Base-by-base conservation (phyloP, 2,888 invertebrate species). In the Melinopterus prodromus region DNA sequence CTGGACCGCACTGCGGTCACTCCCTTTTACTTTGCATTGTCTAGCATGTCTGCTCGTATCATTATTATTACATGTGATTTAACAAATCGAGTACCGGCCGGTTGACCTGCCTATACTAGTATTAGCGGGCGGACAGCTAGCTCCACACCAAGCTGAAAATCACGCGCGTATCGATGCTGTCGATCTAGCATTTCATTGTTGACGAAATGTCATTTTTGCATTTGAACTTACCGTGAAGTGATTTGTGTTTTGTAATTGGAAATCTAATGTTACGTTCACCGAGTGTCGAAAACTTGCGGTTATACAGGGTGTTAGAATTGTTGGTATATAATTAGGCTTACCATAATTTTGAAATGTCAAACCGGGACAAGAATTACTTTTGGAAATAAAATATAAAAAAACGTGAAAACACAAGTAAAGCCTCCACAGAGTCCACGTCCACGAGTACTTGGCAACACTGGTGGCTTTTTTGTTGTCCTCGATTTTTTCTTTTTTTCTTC, bases 11-110 rank as follows among this genome's bases (percentile, higher is more conserved):
- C 3, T 53, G 53, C 53, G 53, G 53, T 53, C 53, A 53, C 53
- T 53, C 53, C 53, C 53, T 53, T 53, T 53, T 53, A 53, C 53
- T 53, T 53, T 53, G 53, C 53, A 53, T 53, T 53, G 53, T 53
- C 53, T 53, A 53, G 53, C 53, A 53, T 53, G 53, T 53, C 53
- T 7, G 53, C 12, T 12, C 53, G 53, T 53, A 53, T 53, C 53
- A 53, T 53, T 53, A 53, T 53, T 53, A 53, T 53, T 53, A 53
- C 53, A 53, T 53, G 53, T 53, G 53, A 53, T 53, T 53, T 53
- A 53, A 53, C 53, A 53, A 53, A 53, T 53, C 53, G 53, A 53
- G 53, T 53, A 53, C 9, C 5, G 53, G 53, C 53, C 53, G 53
- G 53, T 53, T 53, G 53, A 53, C 53, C 53, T 53, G 53, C 53